Evolutionary conservation across 2,888 invertebrate genomes (phyloP).

Genomic region (Volucella zonaria): DNA sequence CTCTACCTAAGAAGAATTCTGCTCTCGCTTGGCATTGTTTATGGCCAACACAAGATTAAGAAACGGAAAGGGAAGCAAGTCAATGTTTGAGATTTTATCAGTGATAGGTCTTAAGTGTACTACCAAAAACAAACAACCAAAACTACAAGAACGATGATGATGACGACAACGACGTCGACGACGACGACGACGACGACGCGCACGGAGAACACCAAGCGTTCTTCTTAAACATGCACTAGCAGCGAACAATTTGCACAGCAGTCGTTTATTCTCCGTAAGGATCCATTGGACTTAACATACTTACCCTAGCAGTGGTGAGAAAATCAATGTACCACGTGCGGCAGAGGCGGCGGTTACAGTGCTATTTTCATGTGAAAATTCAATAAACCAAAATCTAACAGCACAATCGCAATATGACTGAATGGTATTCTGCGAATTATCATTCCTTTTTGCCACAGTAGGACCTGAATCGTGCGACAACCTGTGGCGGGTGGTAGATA

Average conservation of each 20-base stretch:
- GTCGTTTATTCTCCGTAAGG: slow-evolving; percentile 51
- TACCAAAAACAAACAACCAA: slow-evolving; percentile 53
- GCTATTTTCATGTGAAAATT: slow-evolving; percentile 72
- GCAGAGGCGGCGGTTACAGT: slow-evolving; percentile 29
- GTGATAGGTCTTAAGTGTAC: slow-evolving; percentile 72
- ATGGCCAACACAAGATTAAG: slow-evolving; percentile 73
- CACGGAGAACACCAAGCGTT: slow-evolving; percentile 54
- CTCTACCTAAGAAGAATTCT: slow-evolving; percentile 52
- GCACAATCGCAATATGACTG: slow-evolving; percentile 66
- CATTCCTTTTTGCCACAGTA: slow-evolving; percentile 18
- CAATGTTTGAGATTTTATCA: slow-evolving; percentile 76
- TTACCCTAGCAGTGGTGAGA: slow-evolving; percentile 55
- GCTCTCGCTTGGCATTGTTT: slow-evolving; percentile 71
- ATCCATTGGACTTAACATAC: slow-evolving; percentile 40
- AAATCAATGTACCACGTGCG: slow-evolving; percentile 72
- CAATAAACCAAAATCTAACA: slow-evolving; percentile 73
- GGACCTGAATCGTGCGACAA: slow-evolving; percentile 67
- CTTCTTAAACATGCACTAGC: slow-evolving; percentile 34
- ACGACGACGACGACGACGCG: slow-evolving; percentile 21
- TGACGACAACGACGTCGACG: slow-evolving; percentile 24
- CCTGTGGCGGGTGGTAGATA: slow-evolving; percentile 71
- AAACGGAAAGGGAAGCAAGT: slow-evolving; percentile 75
- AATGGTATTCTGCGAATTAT: slow-evolving; percentile 68
- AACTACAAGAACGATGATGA: slow-evolving; percentile 59
- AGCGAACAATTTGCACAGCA: slow-evolving; percentile 69